Evolutionary conservation across 2,888 invertebrate species (phyloP), one percentile per base, ranked within the genome.

Genomic region (Chymomyza amoena): DNA sequence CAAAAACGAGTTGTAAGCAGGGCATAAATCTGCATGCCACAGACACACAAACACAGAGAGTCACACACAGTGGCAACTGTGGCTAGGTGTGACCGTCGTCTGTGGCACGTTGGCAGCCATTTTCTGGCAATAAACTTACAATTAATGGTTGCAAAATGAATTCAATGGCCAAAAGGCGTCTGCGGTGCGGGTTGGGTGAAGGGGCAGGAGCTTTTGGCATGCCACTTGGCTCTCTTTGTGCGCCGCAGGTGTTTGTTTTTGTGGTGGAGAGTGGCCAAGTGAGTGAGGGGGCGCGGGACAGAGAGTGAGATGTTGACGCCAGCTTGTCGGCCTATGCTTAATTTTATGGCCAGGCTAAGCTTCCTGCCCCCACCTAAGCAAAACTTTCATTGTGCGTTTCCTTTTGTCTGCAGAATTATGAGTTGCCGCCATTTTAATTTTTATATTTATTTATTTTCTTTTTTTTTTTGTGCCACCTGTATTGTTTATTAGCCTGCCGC

Each of bases 111-210:
- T 57, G 54, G 64, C 64, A 69, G 73, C 72, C 79, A 78, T 73
- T 81, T 81, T 81, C 76, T 74, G 81, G 76, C 87, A 73, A 84
- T 81, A 86, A 84, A 88, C 71, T 86, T 72, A 66, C 81, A 74
- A 77, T 79, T 84, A 84, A 88, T 78, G 84, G 68, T 65, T 70
- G 51, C 69, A 72, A 72, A 83, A 79, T 80, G 75, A 75, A 79
- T 75, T 75, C 62, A 69, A 71, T 80, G 79, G 70, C 57, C 54
- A 54, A 20, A 16, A 18, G 56, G 32, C 16, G 10, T 18, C 61
- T 28, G 56, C 56, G 18, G 54, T 32, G 32, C 7, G 1, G 7
- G 54, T 9, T 6, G 13, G 54, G 3, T 51, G 7, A 1, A 9
- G 32, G 32, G 1, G 9, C n/a, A n/a, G 4, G 6, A 1, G 32